Evolutionary conservation across 2,888 invertebrate species (phyloP).

Genomic region (Erpobdella octoculata): DNA sequence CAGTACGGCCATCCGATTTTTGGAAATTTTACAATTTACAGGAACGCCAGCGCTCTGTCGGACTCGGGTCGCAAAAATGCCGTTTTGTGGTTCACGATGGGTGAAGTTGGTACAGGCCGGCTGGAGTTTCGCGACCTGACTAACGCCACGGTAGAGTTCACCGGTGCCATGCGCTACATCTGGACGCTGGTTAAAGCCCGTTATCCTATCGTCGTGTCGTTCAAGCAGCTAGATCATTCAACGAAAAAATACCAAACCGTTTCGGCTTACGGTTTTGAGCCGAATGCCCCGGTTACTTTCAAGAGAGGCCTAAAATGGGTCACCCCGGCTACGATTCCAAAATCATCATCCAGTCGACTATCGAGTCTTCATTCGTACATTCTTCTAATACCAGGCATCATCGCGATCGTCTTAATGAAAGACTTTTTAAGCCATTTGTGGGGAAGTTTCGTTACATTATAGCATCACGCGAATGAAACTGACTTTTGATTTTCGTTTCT

Average conservation of each 20-base stretch:
- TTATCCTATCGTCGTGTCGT: background rate
- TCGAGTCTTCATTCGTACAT: too few relatives aligned
- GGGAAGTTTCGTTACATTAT: too few relatives aligned
- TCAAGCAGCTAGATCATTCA: background rate
- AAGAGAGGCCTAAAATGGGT: background rate
- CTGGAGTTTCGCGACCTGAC: background rate
- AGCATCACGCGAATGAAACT: too few relatives aligned
- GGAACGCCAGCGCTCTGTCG: too few relatives aligned
- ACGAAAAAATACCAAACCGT: background rate
- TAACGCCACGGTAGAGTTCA: background rate
- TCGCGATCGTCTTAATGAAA: too few relatives aligned
- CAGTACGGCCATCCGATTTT: background rate
- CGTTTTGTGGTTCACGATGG: background rate
- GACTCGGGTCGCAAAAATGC: background rate
- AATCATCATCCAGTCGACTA: too few relatives aligned
- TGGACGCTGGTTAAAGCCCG: too few relatives aligned
- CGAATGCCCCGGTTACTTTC: background rate
- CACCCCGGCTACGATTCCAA: too few relatives aligned
- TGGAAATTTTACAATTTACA: conserved; percentile 6
- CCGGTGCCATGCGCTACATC: background rate
- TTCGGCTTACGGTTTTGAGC: background rate
- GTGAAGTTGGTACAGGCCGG: background rate
- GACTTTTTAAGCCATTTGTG: too few relatives aligned
- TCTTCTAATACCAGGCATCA: too few relatives aligned
- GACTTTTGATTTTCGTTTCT: too few relatives aligned